Evolutionary conservation across 2,797 vertebrate species (phyloP).

Genomic region (Labroides dimidiatus): DNA sequence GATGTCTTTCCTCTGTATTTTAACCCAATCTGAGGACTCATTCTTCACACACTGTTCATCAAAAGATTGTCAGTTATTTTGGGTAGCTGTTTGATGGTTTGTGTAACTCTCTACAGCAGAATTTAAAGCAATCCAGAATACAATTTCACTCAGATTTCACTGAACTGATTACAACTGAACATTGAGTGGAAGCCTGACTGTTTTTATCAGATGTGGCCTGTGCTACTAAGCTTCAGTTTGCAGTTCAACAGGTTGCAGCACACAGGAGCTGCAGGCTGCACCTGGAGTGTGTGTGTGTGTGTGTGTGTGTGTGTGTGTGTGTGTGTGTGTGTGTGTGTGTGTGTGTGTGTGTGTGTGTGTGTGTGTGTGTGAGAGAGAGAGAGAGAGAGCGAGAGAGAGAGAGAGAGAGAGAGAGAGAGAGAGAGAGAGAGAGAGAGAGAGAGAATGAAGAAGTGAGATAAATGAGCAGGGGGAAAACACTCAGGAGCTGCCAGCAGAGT

Average conservation of each 20-base stretch:
- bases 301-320: conserved; percentile 36
- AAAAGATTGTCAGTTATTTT: no score
- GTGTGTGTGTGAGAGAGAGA: no score
- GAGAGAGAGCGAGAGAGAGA: no score
- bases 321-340: no score
- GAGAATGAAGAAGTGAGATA: conserved; percentile 72
- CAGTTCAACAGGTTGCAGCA: conserved; percentile 33
- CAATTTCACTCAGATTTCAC: conserved; percentile 20
- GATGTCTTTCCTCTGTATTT: no score
- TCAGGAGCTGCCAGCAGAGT: conserved; percentile 32
- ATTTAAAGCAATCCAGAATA: background rate
- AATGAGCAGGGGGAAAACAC: conserved; percentile 14
- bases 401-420: no score
- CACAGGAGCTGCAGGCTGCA: conserved; percentile 51
- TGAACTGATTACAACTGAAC: no score
- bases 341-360: no score
- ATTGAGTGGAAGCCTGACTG: no score
- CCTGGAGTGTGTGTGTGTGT: conserved; percentile 46
- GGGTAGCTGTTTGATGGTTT: background rate
- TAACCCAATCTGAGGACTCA: no score
- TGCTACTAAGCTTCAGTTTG: conserved; percentile 49
- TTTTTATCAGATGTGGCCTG: conserved; percentile 62
- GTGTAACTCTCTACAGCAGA: background rate
- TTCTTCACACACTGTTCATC: no score
- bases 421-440: background rate